Evolutionary conservation across 37 sponge, comb jelly and placozoan genomes (phyloP), one percentile per base, ranked within the genome.

Genomic region (Crambe crambe): DNA sequence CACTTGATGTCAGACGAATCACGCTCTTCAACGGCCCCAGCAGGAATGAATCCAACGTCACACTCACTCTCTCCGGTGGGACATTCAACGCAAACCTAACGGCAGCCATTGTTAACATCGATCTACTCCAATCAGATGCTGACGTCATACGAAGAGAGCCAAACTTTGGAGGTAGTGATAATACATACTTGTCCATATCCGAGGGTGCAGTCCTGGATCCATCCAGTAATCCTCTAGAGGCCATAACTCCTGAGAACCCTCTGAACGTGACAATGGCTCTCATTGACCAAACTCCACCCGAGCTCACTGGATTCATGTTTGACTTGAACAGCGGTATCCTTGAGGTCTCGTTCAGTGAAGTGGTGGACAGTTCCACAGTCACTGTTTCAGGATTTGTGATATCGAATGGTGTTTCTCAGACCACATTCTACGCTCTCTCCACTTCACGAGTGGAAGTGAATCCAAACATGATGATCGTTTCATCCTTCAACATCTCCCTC

Each of bases 281-380:
- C 2, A 84, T 90, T 76, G 97, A 96, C 63, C 64, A 40, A 20
- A 83, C 47, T 8, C 82, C 91, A 75, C 97, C 97, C 20, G 42
- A 61, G 36, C 40, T 96, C 29, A 42, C 78, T 37, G 63, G 25
- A 41, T 93, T 85, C 62, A 63, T 68, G 20, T 80, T 96, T 6
- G 97, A 96, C 57, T 54, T 96, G 57, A 93, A 93, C 65, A 68
- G 37, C 44, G 90, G 91, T 15, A 37, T 85, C 22, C 84, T 96
- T 17, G 64, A 65, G 38, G 39, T 93, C 2, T 79, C 94, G 6
- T 93, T 96, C 70, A 65, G 85, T 84, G 97, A 96, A 80, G 82
- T 92, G 0, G 72, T 96, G 4, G 31, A 73, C n/a, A 76, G 79
- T 70, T 20, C 8, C 39, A 74, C 79, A 43, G 88, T 93, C 8